Base-by-base conservation (phyloP, 2,113 vertebrate species). In the Scophthalmus maximus region DNA sequence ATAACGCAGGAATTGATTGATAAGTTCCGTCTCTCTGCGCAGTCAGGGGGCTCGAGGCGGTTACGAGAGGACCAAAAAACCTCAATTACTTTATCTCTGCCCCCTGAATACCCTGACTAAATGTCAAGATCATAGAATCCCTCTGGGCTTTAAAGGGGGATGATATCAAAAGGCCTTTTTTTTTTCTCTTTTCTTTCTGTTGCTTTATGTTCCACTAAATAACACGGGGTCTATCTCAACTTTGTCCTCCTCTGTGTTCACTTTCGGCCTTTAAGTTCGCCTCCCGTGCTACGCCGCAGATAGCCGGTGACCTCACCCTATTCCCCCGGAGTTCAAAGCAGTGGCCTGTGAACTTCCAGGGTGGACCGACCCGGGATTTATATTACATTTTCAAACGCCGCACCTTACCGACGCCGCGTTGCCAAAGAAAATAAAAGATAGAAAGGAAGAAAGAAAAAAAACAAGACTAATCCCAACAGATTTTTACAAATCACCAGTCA, bases 121-220 rank as follows among this genome's bases (percentile, higher is more conserved):
- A 94, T 94, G 92, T 94, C 94, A 94, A 93, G 92, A 94, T 93
- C 93, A 92, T 82, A 93, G 88, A 84, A 38, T 89, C 79, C 90
- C 87, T 84, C 86, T 79, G 87, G 91, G 84, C 88, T 90, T 89
- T n/a, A 91, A 92, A 49, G 89, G 90, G 83, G 87, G 86, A 82
- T 75, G 84, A 90, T 91, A 92, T 93, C 91, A 94, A 94, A 93
- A 89, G 84, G 68, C 66, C 80, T 89, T n/a, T n/a, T n/a, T n/a
- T n/a, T n/a, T n/a, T n/a, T n/a, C n/a, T n/a, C n/a, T n/a, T n/a
- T n/a, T n/a, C n/a, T n/a, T 87, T 91, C 84, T 81, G 87, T 91
- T 90, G 90, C 90, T 89, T 88, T 90, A 85, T 91, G 92, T 89
- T 87, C 82, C 72, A 87, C 89, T 92, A 92, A 93, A 94, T 91